Conservation (phyloP, 1,140 invertebrate species). For the Nebria ingens region DNA sequence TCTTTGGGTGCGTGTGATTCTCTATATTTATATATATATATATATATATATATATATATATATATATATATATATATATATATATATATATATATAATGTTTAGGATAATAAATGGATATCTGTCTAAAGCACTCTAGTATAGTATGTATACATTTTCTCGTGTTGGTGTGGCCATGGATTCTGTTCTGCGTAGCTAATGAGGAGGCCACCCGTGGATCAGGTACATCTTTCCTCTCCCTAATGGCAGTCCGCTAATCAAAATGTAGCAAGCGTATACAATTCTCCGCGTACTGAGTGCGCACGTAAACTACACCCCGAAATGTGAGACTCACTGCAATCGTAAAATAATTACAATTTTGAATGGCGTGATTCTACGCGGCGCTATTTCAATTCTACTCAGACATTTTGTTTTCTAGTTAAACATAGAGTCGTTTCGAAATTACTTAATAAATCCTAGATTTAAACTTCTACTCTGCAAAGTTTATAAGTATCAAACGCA, state of each 20-base stretch:
- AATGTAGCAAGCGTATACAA: slow-evolving; percentile 13
- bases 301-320: too few species aligned
- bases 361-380: neutral
- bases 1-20: neutral
- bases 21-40: neutral
- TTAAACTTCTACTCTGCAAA: neutral
- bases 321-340: too few species aligned
- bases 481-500: too few species aligned
- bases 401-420: neutral
- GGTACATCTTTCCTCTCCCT: slow-evolving; percentile 5
- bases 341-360: neutral
- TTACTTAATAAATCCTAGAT: neutral
- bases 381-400: neutral
- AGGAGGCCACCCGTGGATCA: slow-evolving; percentile 14
- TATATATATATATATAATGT: slow-evolving; percentile 12
- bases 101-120: slow-evolving; percentile 17
- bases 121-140: slow-evolving; percentile 12
- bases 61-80: neutral
- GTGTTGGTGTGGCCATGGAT: slow-evolving; percentile 5
- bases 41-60: neutral
- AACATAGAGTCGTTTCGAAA: neutral
- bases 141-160: neutral
- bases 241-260: slow-evolving; percentile 16
- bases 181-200: slow-evolving; percentile 15
- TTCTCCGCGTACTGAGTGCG: neutral